Conservation (phyloP, 2,113 vertebrate species). For the Pitta sordida region DNA sequence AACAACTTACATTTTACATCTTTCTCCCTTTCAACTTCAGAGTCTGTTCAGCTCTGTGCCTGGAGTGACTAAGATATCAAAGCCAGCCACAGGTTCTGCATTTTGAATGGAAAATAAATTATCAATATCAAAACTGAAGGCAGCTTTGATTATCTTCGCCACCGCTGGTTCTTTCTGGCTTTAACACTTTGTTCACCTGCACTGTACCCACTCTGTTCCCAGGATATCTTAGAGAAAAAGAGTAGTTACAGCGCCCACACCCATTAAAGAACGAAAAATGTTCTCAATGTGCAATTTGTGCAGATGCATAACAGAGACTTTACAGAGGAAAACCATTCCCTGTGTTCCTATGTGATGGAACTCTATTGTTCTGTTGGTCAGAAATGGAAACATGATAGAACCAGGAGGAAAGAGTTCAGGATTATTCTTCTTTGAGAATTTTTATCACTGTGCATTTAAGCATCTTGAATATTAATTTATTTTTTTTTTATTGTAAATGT, state of each 20-base stretch:
- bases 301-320: background rate
- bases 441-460: background rate
- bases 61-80: background rate
- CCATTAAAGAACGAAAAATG: background rate
- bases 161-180: background rate
- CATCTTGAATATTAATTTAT: background rate
- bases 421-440: background rate
- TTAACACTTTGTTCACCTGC: background rate
- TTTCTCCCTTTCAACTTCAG: background rate
- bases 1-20: background rate
- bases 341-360: background rate
- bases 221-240: background rate
- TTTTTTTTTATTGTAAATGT: background rate
- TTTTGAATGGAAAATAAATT: conserved; percentile 11
- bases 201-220: background rate
- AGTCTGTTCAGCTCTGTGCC: background rate
- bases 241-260: background rate
- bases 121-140: background rate
- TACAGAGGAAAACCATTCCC: background rate
- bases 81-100: background rate
- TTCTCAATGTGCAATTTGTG: background rate
- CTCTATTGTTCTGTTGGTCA: background rate
- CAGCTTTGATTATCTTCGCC: background rate
- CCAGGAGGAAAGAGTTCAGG: background rate
- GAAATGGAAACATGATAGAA: background rate